phyloP scores from a whole-genome alignment of 2,888 invertebrate species.

The Suillia variegata region DNA sequence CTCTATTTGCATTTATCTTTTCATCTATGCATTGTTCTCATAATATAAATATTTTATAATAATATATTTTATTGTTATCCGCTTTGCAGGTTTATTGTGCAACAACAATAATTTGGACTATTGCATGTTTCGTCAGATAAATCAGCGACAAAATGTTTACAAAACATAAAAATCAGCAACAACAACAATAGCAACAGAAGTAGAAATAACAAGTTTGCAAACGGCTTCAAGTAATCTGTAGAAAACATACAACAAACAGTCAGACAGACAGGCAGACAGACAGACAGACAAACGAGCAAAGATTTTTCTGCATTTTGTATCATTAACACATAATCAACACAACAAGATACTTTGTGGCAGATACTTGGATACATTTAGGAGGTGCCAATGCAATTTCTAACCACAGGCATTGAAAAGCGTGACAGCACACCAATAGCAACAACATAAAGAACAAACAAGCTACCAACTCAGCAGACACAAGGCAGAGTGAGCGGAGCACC shows the following conservation, averaged over 20 bases:
- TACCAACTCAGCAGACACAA: background rate
- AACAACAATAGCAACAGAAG: background rate
- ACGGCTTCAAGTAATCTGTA: background rate
- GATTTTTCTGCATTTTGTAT: constrained; percentile 27
- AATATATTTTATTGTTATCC: too few relatives aligned
- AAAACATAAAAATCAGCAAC: background rate
- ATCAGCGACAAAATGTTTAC: background rate
- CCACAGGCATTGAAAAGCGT: background rate
- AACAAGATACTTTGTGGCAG: constrained; percentile 1
- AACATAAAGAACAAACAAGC: background rate
- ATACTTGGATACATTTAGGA: background rate
- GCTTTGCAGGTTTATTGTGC: background rate
- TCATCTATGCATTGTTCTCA: too few relatives aligned
- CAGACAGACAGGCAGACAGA: background rate
- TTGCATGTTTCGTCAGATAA: background rate
- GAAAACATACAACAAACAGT: background rate
- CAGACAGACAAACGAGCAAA: background rate
- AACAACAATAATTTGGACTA: background rate
- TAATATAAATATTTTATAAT: too few relatives aligned
- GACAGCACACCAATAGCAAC: constrained; percentile 21
- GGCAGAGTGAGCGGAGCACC: background rate
- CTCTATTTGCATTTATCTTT: too few relatives aligned
- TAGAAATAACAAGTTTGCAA: too few relatives aligned
- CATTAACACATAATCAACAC: constrained; percentile 23
- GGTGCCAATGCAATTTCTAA: constrained; percentile 4